Conservation (phyloP, 2,797 vertebrate genomes). For the Lateolabrax maculatus region DNA sequence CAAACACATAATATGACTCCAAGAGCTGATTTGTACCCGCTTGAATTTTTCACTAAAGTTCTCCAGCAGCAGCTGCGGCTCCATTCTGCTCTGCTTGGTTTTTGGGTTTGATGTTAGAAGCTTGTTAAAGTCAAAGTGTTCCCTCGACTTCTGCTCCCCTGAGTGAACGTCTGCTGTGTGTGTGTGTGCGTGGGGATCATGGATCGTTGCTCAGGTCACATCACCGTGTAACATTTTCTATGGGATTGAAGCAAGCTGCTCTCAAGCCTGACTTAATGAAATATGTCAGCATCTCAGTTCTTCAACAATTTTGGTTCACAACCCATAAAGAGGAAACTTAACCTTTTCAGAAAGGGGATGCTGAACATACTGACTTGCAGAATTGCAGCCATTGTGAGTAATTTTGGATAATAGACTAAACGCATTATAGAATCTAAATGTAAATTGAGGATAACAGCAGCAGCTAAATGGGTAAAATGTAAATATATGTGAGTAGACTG, state of each 20-base stretch:
- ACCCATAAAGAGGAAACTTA: background rate
- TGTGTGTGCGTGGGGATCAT: slow-evolving; percentile 6
- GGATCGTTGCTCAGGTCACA: slow-evolving; percentile 37
- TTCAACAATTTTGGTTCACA: background rate
- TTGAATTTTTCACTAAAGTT: background rate
- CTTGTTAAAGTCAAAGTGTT: slow-evolving; percentile 28
- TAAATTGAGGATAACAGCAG: background rate
- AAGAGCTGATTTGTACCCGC: background rate
- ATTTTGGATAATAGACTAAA: background rate
- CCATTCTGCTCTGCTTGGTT: slow-evolving; percentile 23
- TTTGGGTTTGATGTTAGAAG: slow-evolving; percentile 21
- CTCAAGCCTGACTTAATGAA: background rate
- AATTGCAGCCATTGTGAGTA: background rate
- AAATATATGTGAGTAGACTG: slow-evolving; percentile 6
- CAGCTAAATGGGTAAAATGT: slow-evolving; percentile 19
- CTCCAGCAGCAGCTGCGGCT: background rate
- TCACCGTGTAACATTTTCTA: background rate
- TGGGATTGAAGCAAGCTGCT: slow-evolving; percentile 25
- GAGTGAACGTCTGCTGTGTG: slow-evolving; percentile 25
- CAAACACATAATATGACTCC: slow-evolving; percentile 1
- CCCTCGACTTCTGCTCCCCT: slow-evolving; percentile 19
- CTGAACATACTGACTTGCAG: background rate
- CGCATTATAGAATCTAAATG: background rate
- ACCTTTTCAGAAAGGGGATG: background rate
- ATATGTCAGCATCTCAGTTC: background rate